Evolutionary conservation across 1,140 invertebrate genomes (phyloP), one percentile per base, ranked within the genome.

Genomic region (Drosophila arizonae): DNA sequence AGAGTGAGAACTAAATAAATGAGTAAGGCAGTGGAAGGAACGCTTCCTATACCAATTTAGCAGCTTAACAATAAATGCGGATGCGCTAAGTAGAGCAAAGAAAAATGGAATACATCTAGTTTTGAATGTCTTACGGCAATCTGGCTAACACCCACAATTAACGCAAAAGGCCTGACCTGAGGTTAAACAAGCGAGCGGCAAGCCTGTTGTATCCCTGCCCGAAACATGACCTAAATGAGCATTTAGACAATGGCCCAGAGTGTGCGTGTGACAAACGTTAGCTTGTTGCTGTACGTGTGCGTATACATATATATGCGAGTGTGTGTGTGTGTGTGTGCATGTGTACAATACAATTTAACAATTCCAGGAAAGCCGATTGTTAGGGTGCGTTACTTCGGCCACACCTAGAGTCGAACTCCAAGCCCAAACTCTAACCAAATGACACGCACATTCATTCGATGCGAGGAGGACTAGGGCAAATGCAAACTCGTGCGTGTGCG

Each of bases 191-290:
- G 26, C 13, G 68, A 30, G 33, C 13, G 68, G 55, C 65, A 74
- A 67, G 58, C 65, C 72, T n/a, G 17, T 24, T 13, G 50, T 50
- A 5, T 24, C 9, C 39, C 39, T 56, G 46, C 33, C 28, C 56
- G 48, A 45, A 71, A 72, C 73, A 76, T 76, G 73, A 76, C 73
- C 73, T 72, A 76, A 76, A 76, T 76, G 71, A 61, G 68, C 68
- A 65, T 17, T 21, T 43, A 51, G 54, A 75, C 58, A 75, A 74
- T 64, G 61, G 51, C 39, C 36, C 24, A 36, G 61, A 36, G 61
- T 43, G 11, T 24, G 39, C 39, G 64, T 33, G 61, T 62, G 57
- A 45, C 69, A 67, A 56, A 72, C 45, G 69, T 68, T n/a, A 36
- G 58, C 46, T 46, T 63, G 17, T 28, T 56, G 15, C 13, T 50